A percentile compares a stretch with the other conserved stretches of the same genome.
Conservation (phyloP, 2,888 invertebrate genomes). For the Rutpela maculata region DNA sequence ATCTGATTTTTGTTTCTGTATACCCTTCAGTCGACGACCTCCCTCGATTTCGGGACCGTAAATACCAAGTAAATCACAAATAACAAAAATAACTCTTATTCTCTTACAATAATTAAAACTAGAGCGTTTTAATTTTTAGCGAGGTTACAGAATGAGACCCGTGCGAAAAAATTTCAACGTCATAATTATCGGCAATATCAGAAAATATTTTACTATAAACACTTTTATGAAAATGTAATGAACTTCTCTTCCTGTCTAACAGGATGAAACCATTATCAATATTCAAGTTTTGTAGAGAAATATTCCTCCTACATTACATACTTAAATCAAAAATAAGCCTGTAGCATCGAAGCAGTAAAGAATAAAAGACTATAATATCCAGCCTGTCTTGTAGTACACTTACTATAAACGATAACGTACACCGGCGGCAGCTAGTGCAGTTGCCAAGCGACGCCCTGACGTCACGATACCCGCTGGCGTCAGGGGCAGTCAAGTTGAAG, state of each 20-base stretch:
- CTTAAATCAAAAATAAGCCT: not conserved
- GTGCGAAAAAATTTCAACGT: too few species aligned
- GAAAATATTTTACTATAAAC: not conserved
- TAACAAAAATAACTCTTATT: too few species aligned
- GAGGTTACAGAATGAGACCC: too few species aligned
- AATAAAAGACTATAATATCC: constrained; percentile 8
- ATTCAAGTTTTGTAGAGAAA: not conserved
- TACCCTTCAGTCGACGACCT: too few species aligned
- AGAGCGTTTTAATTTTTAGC: too few species aligned
- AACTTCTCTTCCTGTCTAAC: too few species aligned
- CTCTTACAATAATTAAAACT: too few species aligned
- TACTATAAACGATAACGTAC: constrained; percentile 42
- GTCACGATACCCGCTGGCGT: constrained; percentile 67
- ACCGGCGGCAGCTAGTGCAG: constrained; percentile 54
- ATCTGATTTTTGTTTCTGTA: too few species aligned
- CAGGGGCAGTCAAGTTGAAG: constrained; percentile 72
- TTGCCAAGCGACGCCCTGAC: constrained; percentile 67
- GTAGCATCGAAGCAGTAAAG: not conserved
- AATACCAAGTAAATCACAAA: too few species aligned
- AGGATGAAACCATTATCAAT: not conserved
- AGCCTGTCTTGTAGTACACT: constrained; percentile 9
- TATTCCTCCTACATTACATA: not conserved
- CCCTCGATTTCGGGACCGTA: too few species aligned
- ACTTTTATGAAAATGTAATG: too few species aligned
- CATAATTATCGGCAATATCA: not conserved